Evolutionary conservation across 2,888 invertebrate genomes (phyloP), one percentile per base, ranked within the genome.

Genomic region (Lacanobia wlatinum): DNA sequence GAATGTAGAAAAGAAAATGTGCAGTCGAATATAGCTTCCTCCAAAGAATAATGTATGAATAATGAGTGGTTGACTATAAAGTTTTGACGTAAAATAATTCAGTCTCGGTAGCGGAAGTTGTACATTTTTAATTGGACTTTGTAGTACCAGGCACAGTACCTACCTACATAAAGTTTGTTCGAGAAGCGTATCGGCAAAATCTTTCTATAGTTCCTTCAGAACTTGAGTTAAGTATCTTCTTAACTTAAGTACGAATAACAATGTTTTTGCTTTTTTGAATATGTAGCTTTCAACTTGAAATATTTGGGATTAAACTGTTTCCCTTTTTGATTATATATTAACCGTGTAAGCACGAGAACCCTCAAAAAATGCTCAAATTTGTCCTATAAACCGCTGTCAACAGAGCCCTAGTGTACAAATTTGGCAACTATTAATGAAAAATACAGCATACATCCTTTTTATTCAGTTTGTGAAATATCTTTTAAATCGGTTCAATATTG

Each of bases 81-180:
- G 67, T 82, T 77, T 65, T 56, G 56, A 78, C 63, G 53, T 82
- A 58, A 68, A 73, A 66, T 73, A 70, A 81, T 78, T 69, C 28
- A 82, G 74, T 74, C 67, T 61, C 59, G 23, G 61, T 69, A 28
- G 75, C 60, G 68, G 68, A 74, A 73, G 50, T 73, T 70, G 66
- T 82, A 62, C 58, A 73, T 76, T 76, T 75, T 83, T 83, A 73
- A 79, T 79, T 83, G 71, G 70, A 76, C 76, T 76, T 68, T 52
- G 78, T 65, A 62, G 28, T 50, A 81, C 40, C 58, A 21, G 58
- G 48, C 48, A 58, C 65, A 16, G 46, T 78, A 56, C 38, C 21
- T 40, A 40, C 59, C 40, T 21, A 58, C 23, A 65, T 21, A 50
- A 82, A 72, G 53, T 73, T 83, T 60, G 66, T 75, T 71, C 48